Base-by-base conservation (phyloP, 1,140 invertebrate genomes). In the Eumeta japonica region DNA sequence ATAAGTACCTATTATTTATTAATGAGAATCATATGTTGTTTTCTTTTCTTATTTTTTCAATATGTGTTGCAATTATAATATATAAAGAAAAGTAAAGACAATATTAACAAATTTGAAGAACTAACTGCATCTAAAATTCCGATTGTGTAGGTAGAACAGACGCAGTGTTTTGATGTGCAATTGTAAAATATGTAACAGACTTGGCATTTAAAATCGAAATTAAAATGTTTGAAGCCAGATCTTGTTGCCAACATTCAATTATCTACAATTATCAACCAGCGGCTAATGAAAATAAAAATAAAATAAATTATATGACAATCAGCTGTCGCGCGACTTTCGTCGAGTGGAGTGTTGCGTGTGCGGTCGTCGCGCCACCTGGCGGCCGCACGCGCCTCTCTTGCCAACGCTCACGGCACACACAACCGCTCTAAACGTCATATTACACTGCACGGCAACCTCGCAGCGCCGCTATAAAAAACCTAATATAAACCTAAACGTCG, bases 401-500 rank as follows among this genome's bases (percentile, higher is more conserved):
- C 4, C 28, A 14, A 30, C 13, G 9, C 28, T 5, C 10, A 13
- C 28, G 28, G 13, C 28, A 7, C 5, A 10, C 4, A 11, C 5
- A 13, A 5, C 9, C 13, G 28, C 13, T 13, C 7, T 30, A 30
- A 30, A 14, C 5, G 52, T 62, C 58, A 64, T 54, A 49, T 50
- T 45, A 50, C 41, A 47, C 55, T 49, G 54, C 47, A 42, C 42
- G 45, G 55, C 51, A 57, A 56, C 54, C 46, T 55, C 56, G 58
- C 55, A 55, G 50, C 43, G 43, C 43, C 47, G 49, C 55, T 59
- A 62, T 60, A 66, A 68, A 72, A 74, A 74, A 62, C 59, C 57
- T 10, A 72, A 70, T 74, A 68, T 72, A 63, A 70, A 70, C 65
- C 64, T 70, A 71, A 74, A 66, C 55, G 65, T 57, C 57, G 55